These are phyloP conservation scores for Miichthys miiuy DNA, from an alignment of 2,797 vertebrate genomes.

Conservation along the genomic window DNA sequence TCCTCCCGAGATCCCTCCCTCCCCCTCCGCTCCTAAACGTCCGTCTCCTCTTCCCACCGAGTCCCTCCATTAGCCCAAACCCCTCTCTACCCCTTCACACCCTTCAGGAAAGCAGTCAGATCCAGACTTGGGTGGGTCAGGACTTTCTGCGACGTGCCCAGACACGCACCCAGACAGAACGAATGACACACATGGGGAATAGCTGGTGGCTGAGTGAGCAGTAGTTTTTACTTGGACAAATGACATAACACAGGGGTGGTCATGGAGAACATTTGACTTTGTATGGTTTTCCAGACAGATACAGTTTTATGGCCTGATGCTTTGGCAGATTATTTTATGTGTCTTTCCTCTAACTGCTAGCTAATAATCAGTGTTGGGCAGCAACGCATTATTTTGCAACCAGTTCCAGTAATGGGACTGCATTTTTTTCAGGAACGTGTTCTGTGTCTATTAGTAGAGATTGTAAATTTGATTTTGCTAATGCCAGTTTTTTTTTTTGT, in stretches of 20 bases:
- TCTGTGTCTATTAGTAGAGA: background rate
- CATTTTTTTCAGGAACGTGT: background rate
- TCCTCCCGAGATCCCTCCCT: constrained; percentile 47
- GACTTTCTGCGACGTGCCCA: constrained; percentile 53
- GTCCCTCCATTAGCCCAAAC: constrained; percentile 47
- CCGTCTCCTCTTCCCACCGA: constrained; percentile 41
- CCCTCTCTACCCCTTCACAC: constrained; percentile 62
- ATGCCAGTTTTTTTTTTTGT: background rate
- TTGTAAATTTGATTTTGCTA: background rate
- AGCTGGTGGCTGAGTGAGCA: constrained; percentile 51
- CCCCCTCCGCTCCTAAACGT: constrained; percentile 22
- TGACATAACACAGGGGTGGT: constrained; percentile 47
- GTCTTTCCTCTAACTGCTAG: background rate
- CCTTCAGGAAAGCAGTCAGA: constrained; percentile 52
- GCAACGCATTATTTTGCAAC: background rate
- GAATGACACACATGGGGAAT: constrained; percentile 50
- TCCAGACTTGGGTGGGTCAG: constrained; percentile 68
- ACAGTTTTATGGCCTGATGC: background rate
- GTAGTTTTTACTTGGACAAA: constrained; percentile 48
- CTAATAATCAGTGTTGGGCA: background rate
- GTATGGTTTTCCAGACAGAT: constrained; percentile 23
- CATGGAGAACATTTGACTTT: constrained; percentile 48
- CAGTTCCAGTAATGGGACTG: background rate
- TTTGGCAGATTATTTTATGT: background rate
- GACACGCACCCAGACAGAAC: constrained; percentile 62